These are phyloP conservation scores for Tautogolabrus adspersus DNA, from an alignment of 2,113 vertebrate species.

Conservation along the genomic window DNA sequence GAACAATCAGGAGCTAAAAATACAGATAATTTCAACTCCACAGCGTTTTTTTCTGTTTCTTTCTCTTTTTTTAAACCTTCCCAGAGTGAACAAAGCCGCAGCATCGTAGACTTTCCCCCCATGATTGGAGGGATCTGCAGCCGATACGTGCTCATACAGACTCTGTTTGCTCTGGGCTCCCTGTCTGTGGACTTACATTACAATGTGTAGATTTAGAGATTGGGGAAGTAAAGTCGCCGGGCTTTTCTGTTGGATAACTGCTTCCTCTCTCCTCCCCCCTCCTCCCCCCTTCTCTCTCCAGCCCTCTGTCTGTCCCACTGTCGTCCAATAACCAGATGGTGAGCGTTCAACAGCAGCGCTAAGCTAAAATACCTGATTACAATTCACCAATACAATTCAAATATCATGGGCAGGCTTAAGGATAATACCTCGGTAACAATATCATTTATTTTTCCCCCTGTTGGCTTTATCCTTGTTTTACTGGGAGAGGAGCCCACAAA, in stretches of 20 bases:
- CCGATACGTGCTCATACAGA: slow-evolving; percentile 77
- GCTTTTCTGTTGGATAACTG: slow-evolving; percentile 88
- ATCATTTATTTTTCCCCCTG: slow-evolving; percentile 97
- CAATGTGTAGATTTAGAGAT: slow-evolving; percentile 97
- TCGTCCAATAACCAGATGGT: slow-evolving; percentile 89
- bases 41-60: slow-evolving; percentile 9
- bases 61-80: slow-evolving; percentile 6
- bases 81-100: slow-evolving; percentile 50
- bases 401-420: slow-evolving; percentile 92
- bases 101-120: slow-evolving; percentile 25
- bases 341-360: slow-evolving; percentile 89
- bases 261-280: slow-evolving; percentile 63
- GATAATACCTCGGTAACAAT: slow-evolving; percentile 97
- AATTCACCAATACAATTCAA: slow-evolving; percentile 93
- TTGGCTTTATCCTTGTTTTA: slow-evolving; percentile 92
- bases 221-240: slow-evolving; percentile 90
- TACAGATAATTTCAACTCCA: slow-evolving; percentile 32
- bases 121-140: slow-evolving; percentile 71
- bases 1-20: slow-evolving; percentile 30
- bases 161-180: slow-evolving; percentile 93
- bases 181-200: slow-evolving; percentile 92
- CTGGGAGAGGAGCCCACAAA: slow-evolving; percentile 89
- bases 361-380: slow-evolving; percentile 99
- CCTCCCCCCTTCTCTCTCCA: slow-evolving; percentile 57
- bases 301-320: slow-evolving; percentile 86